phyloP scores from a whole-genome alignment of 2,888 invertebrate genomes.

The Metopia argyrocephala region DNA sequence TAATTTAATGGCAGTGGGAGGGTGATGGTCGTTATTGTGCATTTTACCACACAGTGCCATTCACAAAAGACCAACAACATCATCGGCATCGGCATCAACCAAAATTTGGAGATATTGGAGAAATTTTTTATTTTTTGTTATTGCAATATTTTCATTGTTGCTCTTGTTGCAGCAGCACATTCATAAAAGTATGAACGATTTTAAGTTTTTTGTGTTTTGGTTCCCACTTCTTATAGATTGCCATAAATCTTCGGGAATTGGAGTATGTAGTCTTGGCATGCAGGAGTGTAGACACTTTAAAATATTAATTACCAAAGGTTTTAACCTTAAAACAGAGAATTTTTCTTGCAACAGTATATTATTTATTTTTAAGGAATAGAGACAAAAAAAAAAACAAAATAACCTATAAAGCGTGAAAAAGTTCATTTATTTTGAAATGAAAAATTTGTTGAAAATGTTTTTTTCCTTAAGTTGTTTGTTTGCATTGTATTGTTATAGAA shows the following conservation, averaged over 20 bases:
- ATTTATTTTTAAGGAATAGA: background rate
- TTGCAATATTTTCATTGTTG: too few species aligned
- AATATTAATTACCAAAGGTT: conserved; percentile 61
- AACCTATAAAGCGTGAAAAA: conserved; percentile 42
- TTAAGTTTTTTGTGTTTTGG: conserved; percentile 7
- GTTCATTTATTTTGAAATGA: conserved; percentile 1
- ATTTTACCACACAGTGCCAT: conserved; percentile 42
- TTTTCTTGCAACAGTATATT: conserved; percentile 3
- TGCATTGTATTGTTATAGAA: too few species aligned
- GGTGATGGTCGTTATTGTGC: conserved; percentile 58
- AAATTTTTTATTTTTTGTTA: conserved; percentile 45
- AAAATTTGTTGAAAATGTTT: conserved; percentile 1
- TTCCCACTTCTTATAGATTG: conserved; percentile 34
- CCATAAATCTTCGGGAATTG: conserved; percentile 63
- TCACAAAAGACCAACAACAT: conserved; percentile 25
- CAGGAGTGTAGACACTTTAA: conserved; percentile 52
- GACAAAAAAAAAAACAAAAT: background rate
- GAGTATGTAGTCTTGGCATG: conserved; percentile 58
- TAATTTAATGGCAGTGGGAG: conserved; percentile 63
- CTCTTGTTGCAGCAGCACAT: background rate
- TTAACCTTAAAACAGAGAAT: conserved; percentile 57
- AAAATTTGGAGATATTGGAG: conserved; percentile 32
- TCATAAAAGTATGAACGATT: conserved; percentile 38
- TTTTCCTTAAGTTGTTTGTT: conserved; percentile 21
- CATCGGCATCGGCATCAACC: conserved; percentile 23